phyloP scores from a whole-genome alignment of 2,888 invertebrate species.

The Cordilura impudica region DNA sequence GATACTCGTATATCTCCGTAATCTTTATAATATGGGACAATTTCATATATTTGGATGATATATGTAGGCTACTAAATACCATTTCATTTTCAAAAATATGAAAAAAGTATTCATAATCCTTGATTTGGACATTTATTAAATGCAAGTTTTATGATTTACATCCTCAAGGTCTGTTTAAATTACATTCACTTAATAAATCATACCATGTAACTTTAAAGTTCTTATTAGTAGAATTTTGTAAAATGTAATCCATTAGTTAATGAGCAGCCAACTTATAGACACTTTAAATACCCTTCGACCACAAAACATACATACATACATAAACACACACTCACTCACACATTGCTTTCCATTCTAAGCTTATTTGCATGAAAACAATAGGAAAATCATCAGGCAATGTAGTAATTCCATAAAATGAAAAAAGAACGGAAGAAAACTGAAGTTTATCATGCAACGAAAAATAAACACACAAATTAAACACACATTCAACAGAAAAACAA shows the following conservation, averaged over 20 bases:
- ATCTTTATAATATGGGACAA: too few species aligned
- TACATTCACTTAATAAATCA: slow-evolving; percentile 46
- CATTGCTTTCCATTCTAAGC: slow-evolving; percentile 44
- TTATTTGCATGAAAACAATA: slow-evolving; percentile 61
- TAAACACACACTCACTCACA: neutral
- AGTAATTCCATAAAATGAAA: slow-evolving; percentile 7
- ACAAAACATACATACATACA: slow-evolving; percentile 46
- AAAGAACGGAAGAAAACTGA: slow-evolving; percentile 1
- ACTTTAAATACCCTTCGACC: slow-evolving; percentile 55
- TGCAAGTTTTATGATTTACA: slow-evolving; percentile 32
- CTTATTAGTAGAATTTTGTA: slow-evolving; percentile 31
- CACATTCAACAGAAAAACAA: slow-evolving; percentile 1
- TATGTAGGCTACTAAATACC: too few species aligned
- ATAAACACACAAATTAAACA: slow-evolving; percentile 7
- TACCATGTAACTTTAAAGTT: slow-evolving; percentile 38
- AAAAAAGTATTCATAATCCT: too few species aligned
- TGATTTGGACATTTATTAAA: too few species aligned
- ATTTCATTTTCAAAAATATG: too few species aligned
- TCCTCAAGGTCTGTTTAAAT: slow-evolving; percentile 32
- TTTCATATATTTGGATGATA: too few species aligned
- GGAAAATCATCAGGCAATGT: slow-evolving; percentile 14
- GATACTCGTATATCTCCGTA: too few species aligned
- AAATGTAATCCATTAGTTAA: slow-evolving; percentile 61
- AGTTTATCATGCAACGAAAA: slow-evolving; percentile 36
- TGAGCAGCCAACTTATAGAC: slow-evolving; percentile 55